Evolutionary conservation across 2,888 invertebrate species (phyloP), one percentile per base, ranked within the genome.

Genomic region (Morpho achilles): DNA sequence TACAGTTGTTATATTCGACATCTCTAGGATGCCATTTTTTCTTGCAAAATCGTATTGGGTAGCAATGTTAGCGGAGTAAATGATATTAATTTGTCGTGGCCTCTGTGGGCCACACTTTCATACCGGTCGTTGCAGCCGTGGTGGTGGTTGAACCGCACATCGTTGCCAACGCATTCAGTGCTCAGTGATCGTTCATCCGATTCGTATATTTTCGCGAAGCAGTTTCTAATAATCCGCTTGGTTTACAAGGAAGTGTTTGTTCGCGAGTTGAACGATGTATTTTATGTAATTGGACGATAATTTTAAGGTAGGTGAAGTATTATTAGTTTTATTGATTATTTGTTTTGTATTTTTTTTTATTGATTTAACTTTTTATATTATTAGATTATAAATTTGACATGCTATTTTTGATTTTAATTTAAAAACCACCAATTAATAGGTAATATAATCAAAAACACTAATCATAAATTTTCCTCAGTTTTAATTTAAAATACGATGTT

Each of bases 31-130:
- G 32, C 3, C 56, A 56, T 51, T 43, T 54, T 48, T 42, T 48
- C 60, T 60, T 67, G 68, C 65, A 72, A 73, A 65, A 57, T 79
- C 76, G 79, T 79, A 80, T 78, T 75, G 76, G 70, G 72, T 77
- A 71, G 76, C 71, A 80, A 79, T 79, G 79, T 78, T 82, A 78
- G 73, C 73, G 75, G 73, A 74, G 80, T 81, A 83, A 84, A 81
- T 84, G 83, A 83, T 82, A 83, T 84, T 84, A 84, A 82, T 82
- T 80, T 77, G 80, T 76, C 75, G 76, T 76, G 78, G 52, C 47
- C 50, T 58, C 47, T 41, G 61, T 61, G 58, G 57, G 58, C 76
- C 77, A 78, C 74, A 86, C 86, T 87, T 87, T 87, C 86, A 77
- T 80, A 78, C 74, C 75, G 79, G 81, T 75, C 64, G 64, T 64